Percentiles rank a stretch among this genome's conserved stretches.
Conservation (phyloP, 2,888 invertebrate species). For the Dasysyrphus albostriatus region DNA sequence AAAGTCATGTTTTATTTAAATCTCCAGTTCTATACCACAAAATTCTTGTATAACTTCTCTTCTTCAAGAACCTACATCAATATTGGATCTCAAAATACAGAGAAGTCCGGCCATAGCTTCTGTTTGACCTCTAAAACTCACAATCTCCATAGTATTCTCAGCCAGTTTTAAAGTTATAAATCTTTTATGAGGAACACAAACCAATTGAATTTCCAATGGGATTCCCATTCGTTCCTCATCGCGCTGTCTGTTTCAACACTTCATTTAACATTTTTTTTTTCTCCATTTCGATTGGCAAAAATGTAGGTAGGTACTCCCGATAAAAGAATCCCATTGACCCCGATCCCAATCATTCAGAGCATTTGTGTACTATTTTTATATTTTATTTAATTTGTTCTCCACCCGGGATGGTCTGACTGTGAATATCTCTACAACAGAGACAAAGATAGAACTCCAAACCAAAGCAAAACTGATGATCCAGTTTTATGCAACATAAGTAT, state of each 20-base stretch:
- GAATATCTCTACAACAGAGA: neutral
- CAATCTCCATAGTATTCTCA: neutral
- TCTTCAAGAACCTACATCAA: neutral
- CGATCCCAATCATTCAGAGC: constrained; percentile 27
- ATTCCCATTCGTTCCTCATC: neutral
- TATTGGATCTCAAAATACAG: neutral
- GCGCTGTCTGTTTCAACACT: constrained; percentile 5
- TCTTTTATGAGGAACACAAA: constrained; percentile 4
- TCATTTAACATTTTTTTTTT: constrained; percentile 8
- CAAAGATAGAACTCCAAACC: neutral
- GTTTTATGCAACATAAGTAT: constrained; percentile 61
- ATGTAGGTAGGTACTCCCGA: constrained; percentile 3
- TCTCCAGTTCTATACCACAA: neutral
- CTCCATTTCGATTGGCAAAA: constrained; percentile 11
- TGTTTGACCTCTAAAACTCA: neutral
- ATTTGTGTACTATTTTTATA: constrained; percentile 39
- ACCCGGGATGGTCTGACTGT: constrained; percentile 1
- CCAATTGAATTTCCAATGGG: constrained; percentile 27
- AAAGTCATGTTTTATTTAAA: neutral
- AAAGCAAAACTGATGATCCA: constrained; percentile 57
- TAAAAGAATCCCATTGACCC: constrained; percentile 55
- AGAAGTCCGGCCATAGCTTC: neutral
- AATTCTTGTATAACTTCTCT: neutral
- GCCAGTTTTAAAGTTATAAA: neutral
- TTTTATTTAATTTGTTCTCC: constrained; percentile 59